Evolutionary conservation across 1,140 invertebrate species (phyloP).

Genomic region (Papilio polyxenes): DNA sequence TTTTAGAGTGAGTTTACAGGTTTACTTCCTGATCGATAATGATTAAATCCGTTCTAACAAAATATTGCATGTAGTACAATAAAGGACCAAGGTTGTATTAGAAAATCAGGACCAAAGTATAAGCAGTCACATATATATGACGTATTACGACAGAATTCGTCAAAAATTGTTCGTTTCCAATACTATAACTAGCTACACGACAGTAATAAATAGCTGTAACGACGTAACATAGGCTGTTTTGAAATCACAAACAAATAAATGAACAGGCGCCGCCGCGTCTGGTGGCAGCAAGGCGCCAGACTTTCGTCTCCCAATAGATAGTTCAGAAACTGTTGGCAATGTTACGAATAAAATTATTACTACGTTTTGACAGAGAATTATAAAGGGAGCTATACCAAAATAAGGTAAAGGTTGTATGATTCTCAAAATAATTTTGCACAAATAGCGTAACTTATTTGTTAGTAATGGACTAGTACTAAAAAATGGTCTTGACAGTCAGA

Average conservation of each 20-base stretch:
- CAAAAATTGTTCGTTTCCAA: too few relatives aligned
- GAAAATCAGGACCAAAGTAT: background rate
- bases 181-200: too few relatives aligned
- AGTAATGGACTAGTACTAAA: too few relatives aligned
- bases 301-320: constrained; percentile 42
- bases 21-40: background rate
- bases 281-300: constrained; percentile 55
- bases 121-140: background rate
- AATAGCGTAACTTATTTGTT: too few relatives aligned
- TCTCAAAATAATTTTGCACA: too few relatives aligned
- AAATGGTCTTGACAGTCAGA: too few relatives aligned
- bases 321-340: constrained; percentile 10
- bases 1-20: background rate
- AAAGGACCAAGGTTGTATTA: too few relatives aligned
- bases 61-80: too few relatives aligned
- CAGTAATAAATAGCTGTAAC: background rate
- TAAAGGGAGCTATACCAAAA: background rate
- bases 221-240: constrained; percentile 46
- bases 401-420: too few relatives aligned
- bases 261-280: constrained; percentile 57
- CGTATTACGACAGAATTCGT: background rate
- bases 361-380: constrained; percentile 13
- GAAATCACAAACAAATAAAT: constrained; percentile 38
- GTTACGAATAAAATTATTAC: constrained; percentile 27
- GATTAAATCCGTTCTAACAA: too few relatives aligned